Evolutionary conservation across 1,140 invertebrate genomes (phyloP), one percentile per base, ranked within the genome.

Genomic region (Limonius californicus): DNA sequence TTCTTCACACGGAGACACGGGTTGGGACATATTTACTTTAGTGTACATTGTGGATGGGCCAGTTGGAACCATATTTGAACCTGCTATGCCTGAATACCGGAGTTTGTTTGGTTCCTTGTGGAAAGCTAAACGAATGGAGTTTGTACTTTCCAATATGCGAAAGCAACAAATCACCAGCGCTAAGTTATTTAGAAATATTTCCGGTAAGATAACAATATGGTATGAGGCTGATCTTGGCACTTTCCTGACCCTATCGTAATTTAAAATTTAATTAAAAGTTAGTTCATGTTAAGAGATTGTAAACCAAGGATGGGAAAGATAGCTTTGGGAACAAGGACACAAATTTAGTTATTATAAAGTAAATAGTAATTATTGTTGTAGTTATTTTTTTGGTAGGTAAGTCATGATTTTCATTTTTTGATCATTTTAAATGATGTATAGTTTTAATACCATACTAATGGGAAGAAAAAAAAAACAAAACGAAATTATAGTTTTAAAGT

Each of bases 21-120:
- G 95, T 1, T 98, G 95, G 95, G 95, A 98, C 80, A 91, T 97
- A 43, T 97, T 98, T 77, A 90, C 90, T 71, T 80, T 99, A 53
- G 89, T 94, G 74, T 99, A 99, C 78, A 89, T 92, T 60, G 90
- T 95, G 2, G 88, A 92, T 75, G 95, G 95, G 6, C 96, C 95
- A 12, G 89, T 98, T 62, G 91, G 91, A 72, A 97, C 94, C 9
- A 89, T 97, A 71, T 88, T 98, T 71, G 91, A 94, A 60, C 87
- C 89, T 9, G 88, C 90, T 43, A 88, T 89, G 69, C 89, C 91
- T 72, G 87, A 85, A 19, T 98, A 98, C 80, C 84, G 93, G 69
- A 84, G 87, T 57, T 84, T 98, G 9, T 98, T 98, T 77, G 91
- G 92, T 73, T 89, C 93, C 23, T 80, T 99, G 50, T 98, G 95